Conservation (phyloP, 2,888 invertebrate genomes). For the Boloria selene region DNA sequence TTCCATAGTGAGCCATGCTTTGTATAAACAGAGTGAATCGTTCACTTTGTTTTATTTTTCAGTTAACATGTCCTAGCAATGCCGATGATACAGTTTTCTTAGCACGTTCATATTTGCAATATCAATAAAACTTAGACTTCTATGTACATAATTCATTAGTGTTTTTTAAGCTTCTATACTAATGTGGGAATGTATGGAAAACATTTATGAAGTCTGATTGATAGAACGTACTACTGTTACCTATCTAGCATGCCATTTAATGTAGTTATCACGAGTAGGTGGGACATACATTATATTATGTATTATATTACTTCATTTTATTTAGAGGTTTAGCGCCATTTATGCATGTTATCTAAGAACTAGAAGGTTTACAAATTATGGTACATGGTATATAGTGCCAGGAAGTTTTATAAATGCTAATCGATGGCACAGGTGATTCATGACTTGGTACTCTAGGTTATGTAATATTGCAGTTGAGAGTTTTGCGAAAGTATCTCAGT, state of each 20-base stretch:
- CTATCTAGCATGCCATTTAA: constrained; percentile 32
- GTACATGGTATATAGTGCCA: constrained; percentile 10
- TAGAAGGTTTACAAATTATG: constrained; percentile 7
- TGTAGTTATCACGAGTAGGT: constrained; percentile 30
- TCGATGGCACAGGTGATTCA: constrained; percentile 9
- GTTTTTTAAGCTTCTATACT: constrained; percentile 47
- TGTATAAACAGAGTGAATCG: constrained; percentile 51
- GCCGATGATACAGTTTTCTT: constrained; percentile 47
- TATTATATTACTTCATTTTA: constrained; percentile 7
- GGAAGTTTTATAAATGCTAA: constrained; percentile 22
- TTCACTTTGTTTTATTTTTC: constrained; percentile 49
- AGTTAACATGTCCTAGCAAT: constrained; percentile 47
- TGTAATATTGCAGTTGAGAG: constrained; percentile 4
- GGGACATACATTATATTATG: constrained; percentile 20
- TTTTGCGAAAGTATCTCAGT: background rate
- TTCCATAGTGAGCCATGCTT: constrained; percentile 50
- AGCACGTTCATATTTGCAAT: constrained; percentile 44
- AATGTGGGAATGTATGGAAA: constrained; percentile 33
- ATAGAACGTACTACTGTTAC: constrained; percentile 35
- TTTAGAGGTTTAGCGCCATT: constrained; percentile 19
- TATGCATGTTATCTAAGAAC: constrained; percentile 19
- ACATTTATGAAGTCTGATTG: constrained; percentile 31
- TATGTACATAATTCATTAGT: constrained; percentile 43
- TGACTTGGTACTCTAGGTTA: constrained; percentile 8
- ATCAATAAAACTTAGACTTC: constrained; percentile 41